Percentiles rank a stretch among this genome's conserved stretches.
phyloP scores from a whole-genome alignment of 2,113 vertebrate genomes.

The Sinocyclocheilus grahami region DNA sequence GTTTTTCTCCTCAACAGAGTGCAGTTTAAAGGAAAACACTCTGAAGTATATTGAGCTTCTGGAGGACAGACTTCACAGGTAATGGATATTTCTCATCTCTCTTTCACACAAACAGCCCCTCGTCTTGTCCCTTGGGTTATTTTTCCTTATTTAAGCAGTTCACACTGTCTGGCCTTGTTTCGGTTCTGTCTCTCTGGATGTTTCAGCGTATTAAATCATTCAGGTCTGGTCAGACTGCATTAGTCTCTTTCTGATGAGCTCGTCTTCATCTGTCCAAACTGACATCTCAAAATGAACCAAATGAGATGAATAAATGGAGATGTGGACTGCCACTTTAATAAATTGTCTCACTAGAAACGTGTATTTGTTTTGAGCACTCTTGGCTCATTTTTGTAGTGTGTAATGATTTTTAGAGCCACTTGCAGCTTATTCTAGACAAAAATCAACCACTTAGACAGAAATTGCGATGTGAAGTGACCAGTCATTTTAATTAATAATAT shows the following conservation, averaged over 20 bases:
- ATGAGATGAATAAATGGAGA: neutral
- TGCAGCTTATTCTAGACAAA: neutral
- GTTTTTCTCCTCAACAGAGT: conserved; percentile 70
- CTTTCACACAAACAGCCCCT: conserved; percentile 37
- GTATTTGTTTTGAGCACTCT: neutral
- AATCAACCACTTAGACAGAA: neutral
- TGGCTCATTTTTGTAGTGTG: neutral
- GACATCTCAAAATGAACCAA: neutral
- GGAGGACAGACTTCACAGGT: conserved; percentile 84
- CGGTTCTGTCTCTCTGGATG: neutral
- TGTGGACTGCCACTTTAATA: neutral
- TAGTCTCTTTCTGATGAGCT: neutral
- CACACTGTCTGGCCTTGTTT: neutral
- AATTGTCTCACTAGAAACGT: neutral
- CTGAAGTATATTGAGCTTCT: conserved; percentile 80
- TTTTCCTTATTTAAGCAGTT: neutral
- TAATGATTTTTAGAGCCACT: neutral
- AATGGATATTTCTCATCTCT: conserved; percentile 46
- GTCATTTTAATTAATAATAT: no score
- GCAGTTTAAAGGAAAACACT: conserved; percentile 76
- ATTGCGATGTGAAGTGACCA: no score
- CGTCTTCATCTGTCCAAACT: neutral
- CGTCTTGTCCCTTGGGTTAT: conserved; percentile 3
- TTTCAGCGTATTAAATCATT: neutral
- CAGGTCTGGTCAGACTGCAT: neutral